phyloP scores from a whole-genome alignment of 2,797 vertebrate genomes.

The Eutrigla gurnardus region DNA sequence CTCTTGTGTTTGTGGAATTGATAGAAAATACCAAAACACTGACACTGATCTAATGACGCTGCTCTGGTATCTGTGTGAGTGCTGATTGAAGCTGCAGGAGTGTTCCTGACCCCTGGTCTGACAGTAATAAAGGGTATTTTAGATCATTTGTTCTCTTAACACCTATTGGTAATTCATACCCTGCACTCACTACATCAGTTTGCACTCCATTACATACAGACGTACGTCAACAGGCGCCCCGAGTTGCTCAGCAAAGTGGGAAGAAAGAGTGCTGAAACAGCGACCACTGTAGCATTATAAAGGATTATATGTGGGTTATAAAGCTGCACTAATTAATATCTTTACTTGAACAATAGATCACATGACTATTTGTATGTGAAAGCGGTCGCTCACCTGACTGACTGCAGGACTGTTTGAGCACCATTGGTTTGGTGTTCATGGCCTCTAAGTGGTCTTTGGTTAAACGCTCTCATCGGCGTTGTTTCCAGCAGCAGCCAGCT shows the following conservation, averaged over 20 bases:
- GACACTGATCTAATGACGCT: slow-evolving; percentile 6
- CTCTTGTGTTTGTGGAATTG: slow-evolving; percentile 10
- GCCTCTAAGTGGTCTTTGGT: not conserved
- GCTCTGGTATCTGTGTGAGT: not conserved
- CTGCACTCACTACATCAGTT: slow-evolving; percentile 20
- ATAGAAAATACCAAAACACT: not conserved
- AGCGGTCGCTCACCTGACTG: not conserved
- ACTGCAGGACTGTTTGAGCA: not conserved
- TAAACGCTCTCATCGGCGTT: not conserved
- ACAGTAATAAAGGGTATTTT: not conserved
- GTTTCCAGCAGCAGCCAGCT: not conserved
- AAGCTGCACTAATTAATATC: not conserved
- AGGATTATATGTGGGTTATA: not conserved
- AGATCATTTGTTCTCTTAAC: not conserved
- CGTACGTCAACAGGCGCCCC: not conserved
- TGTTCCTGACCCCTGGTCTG: not conserved
- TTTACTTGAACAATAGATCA: not conserved
- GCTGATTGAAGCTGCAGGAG: slow-evolving; percentile 2
- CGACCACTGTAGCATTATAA: not conserved
- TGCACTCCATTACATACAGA: slow-evolving; percentile 12
- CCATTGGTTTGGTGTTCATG: not conserved
- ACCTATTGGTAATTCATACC: slow-evolving; percentile 1
- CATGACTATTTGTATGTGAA: slow-evolving; percentile 4
- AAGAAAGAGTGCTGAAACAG: not conserved
- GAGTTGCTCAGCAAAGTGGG: not conserved